These are phyloP conservation scores for Aurelia sp. DNA, from an alignment of 30 jellyfish, hydroid and myxozoan species.

Conservation along the genomic window DNA sequence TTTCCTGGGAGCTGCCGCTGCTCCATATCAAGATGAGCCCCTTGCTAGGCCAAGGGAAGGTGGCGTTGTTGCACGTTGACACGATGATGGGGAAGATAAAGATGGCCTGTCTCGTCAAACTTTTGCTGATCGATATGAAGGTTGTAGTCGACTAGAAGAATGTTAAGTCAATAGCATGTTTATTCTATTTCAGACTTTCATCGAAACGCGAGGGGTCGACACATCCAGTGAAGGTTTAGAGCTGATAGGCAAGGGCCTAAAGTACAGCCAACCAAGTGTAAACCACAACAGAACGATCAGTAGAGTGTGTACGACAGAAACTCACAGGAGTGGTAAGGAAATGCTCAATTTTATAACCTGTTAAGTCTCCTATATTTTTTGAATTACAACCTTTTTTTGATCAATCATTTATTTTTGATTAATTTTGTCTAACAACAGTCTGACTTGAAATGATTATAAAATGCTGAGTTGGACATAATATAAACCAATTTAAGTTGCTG, in stretches of 20 bases:
- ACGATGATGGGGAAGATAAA: constrained; percentile 2
- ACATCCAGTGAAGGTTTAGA: too few species aligned
- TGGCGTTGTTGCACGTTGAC: not conserved
- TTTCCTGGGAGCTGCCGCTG: constrained; percentile 8
- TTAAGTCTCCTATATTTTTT: too few species aligned
- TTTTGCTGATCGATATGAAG: constrained; percentile 17
- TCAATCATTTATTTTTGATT: not conserved
- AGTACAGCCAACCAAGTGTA: too few species aligned
- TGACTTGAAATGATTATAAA: too few species aligned
- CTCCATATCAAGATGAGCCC: constrained; percentile 16
- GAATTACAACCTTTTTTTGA: not conserved
- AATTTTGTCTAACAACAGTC: not conserved
- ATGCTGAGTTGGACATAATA: not conserved
- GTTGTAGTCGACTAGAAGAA: constrained; percentile 9
- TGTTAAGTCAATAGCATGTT: not conserved
- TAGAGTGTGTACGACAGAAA: too few species aligned
- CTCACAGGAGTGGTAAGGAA: too few species aligned
- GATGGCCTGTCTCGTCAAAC: constrained; percentile 16
- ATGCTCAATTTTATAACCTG: too few species aligned
- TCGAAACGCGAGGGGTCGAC: not conserved
- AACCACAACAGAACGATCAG: too few species aligned
- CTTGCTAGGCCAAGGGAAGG: constrained; percentile 15
- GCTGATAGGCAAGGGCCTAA: too few species aligned
- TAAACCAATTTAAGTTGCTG: not conserved
- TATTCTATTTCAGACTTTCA: not conserved